Base-by-base conservation (phyloP, 2,113 vertebrate species). In the Dolichallabes microphthalmus region DNA sequence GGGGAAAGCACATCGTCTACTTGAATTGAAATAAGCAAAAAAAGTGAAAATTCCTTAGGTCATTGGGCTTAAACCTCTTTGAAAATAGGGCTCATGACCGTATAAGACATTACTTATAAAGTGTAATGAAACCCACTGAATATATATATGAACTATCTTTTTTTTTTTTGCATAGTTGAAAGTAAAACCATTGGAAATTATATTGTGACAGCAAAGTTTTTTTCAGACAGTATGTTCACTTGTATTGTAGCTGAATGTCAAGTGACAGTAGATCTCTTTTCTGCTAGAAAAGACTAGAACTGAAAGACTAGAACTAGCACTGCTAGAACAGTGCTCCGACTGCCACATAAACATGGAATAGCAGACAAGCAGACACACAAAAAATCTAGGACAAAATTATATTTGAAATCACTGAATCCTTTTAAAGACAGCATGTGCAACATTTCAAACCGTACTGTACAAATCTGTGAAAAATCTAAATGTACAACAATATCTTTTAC, bases 351-450 rank as follows among this genome's bases (percentile, higher is more conserved):
- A 35, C 45, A 32, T 39, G 12, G 52, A 82, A 55, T 1, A 27
- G n/a, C 32, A 74, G 3, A 69, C 30, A 64, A n/a, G 68, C 20
- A 82, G n/a, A 84, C 52, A 55, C 4, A 73, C 84, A 83, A 3
- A 74, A 76, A 27, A 76, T 25, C 14, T 14, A 53, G 14, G 74
- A 55, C 13, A 17, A 10, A 76, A 55, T 76, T 55, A 30, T 19
- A 55, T 1, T 27, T 13, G 6, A 15, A 75, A 8, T 53, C 13
- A 52, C 0, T 75, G 45, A 73, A 50, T 73, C 35, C 35, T 73
- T 73, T 75, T 75, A n/a, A 75, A 75, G 13, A 50, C 8, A 52
- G 45, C 11, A 2, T 53, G n/a, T 27, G 12, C 5, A 27, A 30
- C 13, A 25, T 52, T 25, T 6, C 6, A 13, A n/a, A 13, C 45